These are phyloP conservation scores for Mythimna lalbum DNA, from an alignment of 2,888 invertebrate genomes.

Conservation along the genomic window DNA sequence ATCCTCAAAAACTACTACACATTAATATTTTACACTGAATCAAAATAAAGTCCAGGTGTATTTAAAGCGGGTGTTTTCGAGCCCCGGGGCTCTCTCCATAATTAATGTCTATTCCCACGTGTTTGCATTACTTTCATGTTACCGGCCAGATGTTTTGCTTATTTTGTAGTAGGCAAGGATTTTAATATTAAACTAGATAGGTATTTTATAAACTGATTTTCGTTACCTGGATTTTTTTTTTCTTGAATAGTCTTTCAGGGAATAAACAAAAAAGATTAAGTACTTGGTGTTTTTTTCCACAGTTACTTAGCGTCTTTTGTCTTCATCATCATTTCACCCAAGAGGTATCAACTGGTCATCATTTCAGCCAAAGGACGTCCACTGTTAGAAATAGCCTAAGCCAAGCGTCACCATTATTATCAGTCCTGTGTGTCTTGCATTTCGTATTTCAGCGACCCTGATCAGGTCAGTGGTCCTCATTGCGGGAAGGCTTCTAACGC, in stretches of 20 bases:
- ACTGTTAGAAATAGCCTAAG: no score
- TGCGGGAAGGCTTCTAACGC: no score
- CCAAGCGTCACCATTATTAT: no score
- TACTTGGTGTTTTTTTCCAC: background rate
- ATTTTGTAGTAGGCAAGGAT: constrained; percentile 51
- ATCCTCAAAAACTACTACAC: constrained; percentile 12
- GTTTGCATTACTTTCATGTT: constrained; percentile 60
- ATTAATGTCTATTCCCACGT: constrained; percentile 67
- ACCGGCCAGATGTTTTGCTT: constrained; percentile 53
- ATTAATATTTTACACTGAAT: constrained; percentile 23
- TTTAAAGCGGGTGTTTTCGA: constrained; percentile 59
- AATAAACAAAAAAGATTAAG: background rate
- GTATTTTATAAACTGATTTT: constrained; percentile 23
- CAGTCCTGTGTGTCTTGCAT: no score
- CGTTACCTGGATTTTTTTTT: background rate
- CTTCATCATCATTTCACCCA: background rate
- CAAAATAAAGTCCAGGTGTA: constrained; percentile 52
- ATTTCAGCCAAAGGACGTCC: no score
- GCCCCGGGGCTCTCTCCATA: constrained; percentile 63
- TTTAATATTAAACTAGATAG: constrained; percentile 48
- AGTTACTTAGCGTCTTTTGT: background rate
- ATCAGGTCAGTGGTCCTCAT: no score
- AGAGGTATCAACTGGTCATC: no score
- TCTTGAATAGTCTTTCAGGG: no score
- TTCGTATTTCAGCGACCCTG: no score